Base-by-base conservation (phyloP, 2,888 invertebrate genomes). In the Limulus polyphemus region DNA sequence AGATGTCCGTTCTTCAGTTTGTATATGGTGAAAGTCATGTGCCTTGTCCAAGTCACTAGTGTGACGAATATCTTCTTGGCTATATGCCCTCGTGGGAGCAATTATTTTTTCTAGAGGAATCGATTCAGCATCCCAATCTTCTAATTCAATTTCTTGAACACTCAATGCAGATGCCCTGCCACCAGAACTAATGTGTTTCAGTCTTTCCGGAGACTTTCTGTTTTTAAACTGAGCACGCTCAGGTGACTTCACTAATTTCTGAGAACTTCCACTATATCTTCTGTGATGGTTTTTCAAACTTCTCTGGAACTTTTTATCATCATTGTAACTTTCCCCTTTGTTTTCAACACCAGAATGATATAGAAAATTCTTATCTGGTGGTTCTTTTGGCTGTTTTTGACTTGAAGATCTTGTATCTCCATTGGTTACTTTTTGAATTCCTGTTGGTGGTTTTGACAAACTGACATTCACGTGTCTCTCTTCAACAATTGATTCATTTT, bases 41-140 rank as follows among this genome's bases (percentile, higher is more conserved):
- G 17, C 13, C 14, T 52, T 17, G 17, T 14, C 14, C 11, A 17
- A 52, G 11, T 52, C 52, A 52, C 52, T 13, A 16, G n/a, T n/a
- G 17, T 52, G 14, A n/a, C 52, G 55, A 55, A 55, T 10, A 55
- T 55, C 55, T 32, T 55, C 55, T 32, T 55, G 55, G 13, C 55
- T 55, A 16, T 32, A 55, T 16, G 55, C 46, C 13, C 13, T 55
- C 10, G 55, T 16, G 11, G 55, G n/a, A n/a, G 46, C 17, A 14
- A 12, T 55, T 55, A 16, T 13, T 32, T 55, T 46, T 11, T 46
- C 17, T 32, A 55, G 10, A 17, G 17, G 32, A n/a, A 55, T 17
- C 17, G 32, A 32, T 46, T 55, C 55, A 55, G 55, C 17, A 32
- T 55, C 55, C 55, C 55, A 55, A 55, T 55, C 55, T 32, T 55